Percentiles rank a stretch among this genome's conserved stretches.
Conservation (phyloP, 2,888 invertebrate genomes). For the Xestia rhomboidea region DNA sequence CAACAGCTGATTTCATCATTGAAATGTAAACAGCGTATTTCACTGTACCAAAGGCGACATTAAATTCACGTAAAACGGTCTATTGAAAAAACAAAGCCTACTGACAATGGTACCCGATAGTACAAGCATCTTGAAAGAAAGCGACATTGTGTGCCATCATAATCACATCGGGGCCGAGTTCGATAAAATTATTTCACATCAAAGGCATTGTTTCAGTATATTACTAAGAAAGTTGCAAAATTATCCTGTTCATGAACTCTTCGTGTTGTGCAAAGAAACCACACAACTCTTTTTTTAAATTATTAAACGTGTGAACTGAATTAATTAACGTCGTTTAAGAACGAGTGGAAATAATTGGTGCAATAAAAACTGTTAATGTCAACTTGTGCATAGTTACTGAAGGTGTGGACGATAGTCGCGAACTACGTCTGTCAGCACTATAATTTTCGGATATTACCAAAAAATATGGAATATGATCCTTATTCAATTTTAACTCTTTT, state of each 20-base stretch:
- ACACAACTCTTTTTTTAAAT: conserved; percentile 51
- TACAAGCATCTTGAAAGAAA: conserved; percentile 15
- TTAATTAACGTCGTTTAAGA: conserved; percentile 72
- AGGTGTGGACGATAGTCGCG: conserved; percentile 30
- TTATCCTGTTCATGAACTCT: conserved; percentile 28
- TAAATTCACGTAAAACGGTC: not conserved
- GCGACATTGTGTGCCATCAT: conserved; percentile 12
- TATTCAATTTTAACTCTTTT: not conserved
- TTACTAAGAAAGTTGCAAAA: conserved; percentile 47
- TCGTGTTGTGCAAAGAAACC: conserved; percentile 44
- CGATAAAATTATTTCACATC: conserved; percentile 39
- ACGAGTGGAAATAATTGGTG: conserved; percentile 69
- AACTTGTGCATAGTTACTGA: conserved; percentile 45
- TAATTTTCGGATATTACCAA: not conserved
- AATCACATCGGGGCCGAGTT: conserved; percentile 22
- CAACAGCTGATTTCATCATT: conserved; percentile 11
- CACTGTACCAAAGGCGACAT: not conserved
- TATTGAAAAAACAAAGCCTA: not conserved
- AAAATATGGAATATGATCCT: not conserved
- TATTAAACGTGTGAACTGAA: conserved; percentile 73
- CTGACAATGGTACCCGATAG: conserved; percentile 20
- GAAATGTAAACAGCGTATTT: not conserved
- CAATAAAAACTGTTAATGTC: conserved; percentile 71
- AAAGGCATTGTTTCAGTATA: conserved; percentile 48
- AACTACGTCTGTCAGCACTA: conserved; percentile 1